Evolutionary conservation across 2,797 vertebrate species (phyloP).

Genomic region (Crenuchus spilurus): DNA sequence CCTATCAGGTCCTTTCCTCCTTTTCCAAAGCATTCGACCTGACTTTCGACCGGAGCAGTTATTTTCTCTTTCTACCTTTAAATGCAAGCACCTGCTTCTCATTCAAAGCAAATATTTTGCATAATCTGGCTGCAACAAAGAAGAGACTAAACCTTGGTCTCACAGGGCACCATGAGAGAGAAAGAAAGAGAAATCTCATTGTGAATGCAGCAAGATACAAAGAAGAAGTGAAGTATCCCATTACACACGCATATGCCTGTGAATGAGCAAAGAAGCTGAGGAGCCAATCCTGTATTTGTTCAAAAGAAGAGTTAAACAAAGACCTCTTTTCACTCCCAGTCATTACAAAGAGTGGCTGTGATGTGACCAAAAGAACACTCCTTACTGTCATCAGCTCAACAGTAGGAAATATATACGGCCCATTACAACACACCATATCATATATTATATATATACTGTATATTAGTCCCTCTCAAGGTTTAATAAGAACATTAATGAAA

Average conservation of each 20-base stretch:
- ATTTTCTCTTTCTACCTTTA: constrained; percentile 27
- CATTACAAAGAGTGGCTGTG: constrained; percentile 19
- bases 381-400: constrained; percentile 14
- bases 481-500: background rate
- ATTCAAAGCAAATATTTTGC: constrained; percentile 55
- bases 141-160: constrained; percentile 43
- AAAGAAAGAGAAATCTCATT: constrained; percentile 53
- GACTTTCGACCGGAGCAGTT: constrained; percentile 34
- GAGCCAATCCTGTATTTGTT: constrained; percentile 44
- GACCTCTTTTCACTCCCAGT: constrained; percentile 28
- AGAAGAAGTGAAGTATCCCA: constrained; percentile 56
- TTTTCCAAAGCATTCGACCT: constrained; percentile 33
- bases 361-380: constrained; percentile 35
- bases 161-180: constrained; percentile 43
- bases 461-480: background rate
- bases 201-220: constrained; percentile 53
- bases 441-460: too few relatives aligned
- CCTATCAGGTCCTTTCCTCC: constrained; percentile 28
- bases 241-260: constrained; percentile 53
- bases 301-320: constrained; percentile 46
- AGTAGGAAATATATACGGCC: too few relatives aligned
- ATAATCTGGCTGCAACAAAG: constrained; percentile 52
- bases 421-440: too few relatives aligned
- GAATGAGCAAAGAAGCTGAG: constrained; percentile 46
- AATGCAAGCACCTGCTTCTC: constrained; percentile 51